Evolutionary conservation across 2,888 invertebrate genomes (phyloP).

Genomic region (Crocallis elinguaria): DNA sequence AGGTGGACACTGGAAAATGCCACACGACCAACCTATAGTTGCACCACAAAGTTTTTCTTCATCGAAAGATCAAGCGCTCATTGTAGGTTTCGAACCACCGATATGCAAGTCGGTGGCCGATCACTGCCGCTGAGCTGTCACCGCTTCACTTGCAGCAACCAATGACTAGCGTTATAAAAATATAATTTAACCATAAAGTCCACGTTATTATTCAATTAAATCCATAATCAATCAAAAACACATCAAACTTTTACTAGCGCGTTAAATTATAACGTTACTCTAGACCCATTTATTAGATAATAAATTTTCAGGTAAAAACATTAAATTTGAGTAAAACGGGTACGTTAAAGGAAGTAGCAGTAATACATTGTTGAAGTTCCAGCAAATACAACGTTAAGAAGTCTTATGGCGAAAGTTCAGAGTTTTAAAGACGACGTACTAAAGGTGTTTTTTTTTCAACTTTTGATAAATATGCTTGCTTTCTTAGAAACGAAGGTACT

Average conservation of each 20-base stretch:
- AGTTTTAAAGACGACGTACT: conserved; percentile 9
- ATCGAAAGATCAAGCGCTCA: no score
- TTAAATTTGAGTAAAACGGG: conserved; percentile 25
- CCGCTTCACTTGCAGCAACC: no score
- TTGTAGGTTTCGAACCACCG: no score
- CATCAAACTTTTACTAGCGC: conserved; percentile 8
- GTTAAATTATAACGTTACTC: background rate
- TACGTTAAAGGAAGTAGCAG: conserved; percentile 9
- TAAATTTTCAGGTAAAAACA: conserved; percentile 19
- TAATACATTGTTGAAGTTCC: conserved; percentile 23
- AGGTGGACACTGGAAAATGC: no score
- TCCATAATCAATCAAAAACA: background rate
- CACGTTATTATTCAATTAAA: background rate
- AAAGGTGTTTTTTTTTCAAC: no score
- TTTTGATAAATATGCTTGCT: no score
- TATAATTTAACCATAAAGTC: background rate
- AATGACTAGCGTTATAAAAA: background rate
- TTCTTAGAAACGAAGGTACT: no score
- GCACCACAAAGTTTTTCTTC: no score
- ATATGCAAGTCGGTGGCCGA: no score
- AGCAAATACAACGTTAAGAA: conserved; percentile 26
- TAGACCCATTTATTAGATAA: conserved; percentile 3
- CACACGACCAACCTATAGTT: no score
- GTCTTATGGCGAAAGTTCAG: conserved; percentile 29
- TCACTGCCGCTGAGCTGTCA: no score